Evolutionary conservation across 2,113 vertebrate species (phyloP), one percentile per base, ranked within the genome.

Genomic region (Erythrolamprus reginae): DNA sequence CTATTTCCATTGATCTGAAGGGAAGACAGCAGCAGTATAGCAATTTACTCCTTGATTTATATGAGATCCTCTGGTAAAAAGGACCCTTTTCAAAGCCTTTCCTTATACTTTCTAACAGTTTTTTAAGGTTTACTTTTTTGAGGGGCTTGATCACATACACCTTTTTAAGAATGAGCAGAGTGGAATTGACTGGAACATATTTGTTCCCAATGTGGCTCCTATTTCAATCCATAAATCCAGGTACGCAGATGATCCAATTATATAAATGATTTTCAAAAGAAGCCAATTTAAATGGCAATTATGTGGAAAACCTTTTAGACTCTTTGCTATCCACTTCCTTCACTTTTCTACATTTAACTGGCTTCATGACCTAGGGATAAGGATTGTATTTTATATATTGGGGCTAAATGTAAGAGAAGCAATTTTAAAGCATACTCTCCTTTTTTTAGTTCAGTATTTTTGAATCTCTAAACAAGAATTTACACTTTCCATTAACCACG

Each of bases 191-290:
- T n/a, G 47, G 83, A 93, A 50, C 51, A 87, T 89, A 42, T 61
- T 87, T 93, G 88, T 90, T 89, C 51, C 48, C n/a, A 94, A 90
- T 89, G 53, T 15, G 90, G 85, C 55, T 91, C 48, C 93, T 86
- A 92, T 93, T 96, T 95, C 91, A 42, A 95, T 95, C 93, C 93
- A 95, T 94, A 95, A 93, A 77, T 92, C 92, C 51, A 92, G 90
- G 91, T 77, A 94, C 93, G 95, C 94, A 96, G 94, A 95, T 94
- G 95, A 51, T 61, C 90, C 86, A 58, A 90, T 0, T 45, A 52
- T 86, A 90, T 4, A 77, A 42, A 92, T 83, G 88, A 42, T 91
- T 58, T n/a, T 4, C 91, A 19, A 84, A 94, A 92, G 92, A 95
- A 93, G 93, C 92, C 0, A 92, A 92, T 84, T 55, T 84, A 87